These are phyloP conservation scores for Phenganax stokvisi DNA, from an alignment of 92 coral and sea anemone species.

Conservation along the genomic window DNA sequence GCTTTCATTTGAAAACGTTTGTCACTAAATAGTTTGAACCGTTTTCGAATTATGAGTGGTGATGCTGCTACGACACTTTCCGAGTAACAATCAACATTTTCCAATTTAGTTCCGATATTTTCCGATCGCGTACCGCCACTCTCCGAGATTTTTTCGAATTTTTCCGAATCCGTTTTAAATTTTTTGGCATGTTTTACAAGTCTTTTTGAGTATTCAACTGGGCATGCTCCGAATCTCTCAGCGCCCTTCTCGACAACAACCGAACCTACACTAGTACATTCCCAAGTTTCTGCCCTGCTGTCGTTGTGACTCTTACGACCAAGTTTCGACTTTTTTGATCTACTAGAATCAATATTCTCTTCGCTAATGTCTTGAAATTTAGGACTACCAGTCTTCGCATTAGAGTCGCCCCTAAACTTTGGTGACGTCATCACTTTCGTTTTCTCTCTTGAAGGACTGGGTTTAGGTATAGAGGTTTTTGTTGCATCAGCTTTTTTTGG, in stretches of 20 bases:
- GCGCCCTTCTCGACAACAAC: neutral
- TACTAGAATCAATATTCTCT: no score
- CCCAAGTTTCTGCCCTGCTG: neutral
- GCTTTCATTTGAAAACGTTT: neutral
- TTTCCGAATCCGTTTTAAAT: neutral
- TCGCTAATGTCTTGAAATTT: no score
- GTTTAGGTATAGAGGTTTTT: neutral
- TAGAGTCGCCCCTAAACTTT: no score
- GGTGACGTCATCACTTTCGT: slow-evolving; percentile 1
- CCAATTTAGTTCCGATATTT: neutral
- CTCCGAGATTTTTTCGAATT: neutral
- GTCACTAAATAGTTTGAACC: slow-evolving; percentile 11
- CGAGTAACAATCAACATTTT: slow-evolving; percentile 8
- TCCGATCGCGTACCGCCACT: neutral
- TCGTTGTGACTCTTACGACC: no score
- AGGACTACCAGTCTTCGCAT: no score
- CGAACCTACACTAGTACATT: neutral
- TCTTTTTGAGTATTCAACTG: no score
- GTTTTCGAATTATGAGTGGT: slow-evolving; percentile 3
- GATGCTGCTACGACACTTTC: slow-evolving; percentile 25
- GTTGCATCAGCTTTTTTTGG: neutral
- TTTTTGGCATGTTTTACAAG: no score
- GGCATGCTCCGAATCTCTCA: no score
- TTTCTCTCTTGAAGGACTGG: neutral
- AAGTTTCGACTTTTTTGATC: no score